Conservation (phyloP, 2,113 vertebrate species). For the Colius striatus region DNA sequence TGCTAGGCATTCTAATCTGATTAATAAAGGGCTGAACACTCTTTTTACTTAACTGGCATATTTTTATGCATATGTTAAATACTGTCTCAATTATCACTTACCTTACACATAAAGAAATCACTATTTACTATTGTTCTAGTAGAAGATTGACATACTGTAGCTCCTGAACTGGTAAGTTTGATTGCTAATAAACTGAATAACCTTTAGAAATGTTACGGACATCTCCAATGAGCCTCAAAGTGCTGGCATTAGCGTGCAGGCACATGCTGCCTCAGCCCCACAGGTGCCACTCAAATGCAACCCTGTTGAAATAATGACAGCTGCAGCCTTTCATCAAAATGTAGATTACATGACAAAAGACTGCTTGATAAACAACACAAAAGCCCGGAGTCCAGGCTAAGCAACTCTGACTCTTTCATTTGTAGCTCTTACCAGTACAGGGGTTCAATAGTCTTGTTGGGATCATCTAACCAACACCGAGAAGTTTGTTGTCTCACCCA, state of each 20-base stretch:
- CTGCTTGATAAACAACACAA: not conserved
- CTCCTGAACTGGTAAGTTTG: not conserved
- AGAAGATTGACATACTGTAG: not conserved
- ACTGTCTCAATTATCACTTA: not conserved
- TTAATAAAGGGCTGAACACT: not conserved
- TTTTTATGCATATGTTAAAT: conserved; percentile 7
- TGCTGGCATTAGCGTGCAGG: not conserved
- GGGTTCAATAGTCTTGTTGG: not conserved
- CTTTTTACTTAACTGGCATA: not conserved
- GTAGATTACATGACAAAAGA: not conserved
- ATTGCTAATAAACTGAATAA: not conserved
- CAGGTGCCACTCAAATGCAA: not conserved
- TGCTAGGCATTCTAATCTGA: not conserved
- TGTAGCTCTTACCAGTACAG: not conserved
- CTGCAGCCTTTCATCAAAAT: conserved; percentile 8
- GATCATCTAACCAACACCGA: not conserved
- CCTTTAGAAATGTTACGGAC: not conserved
- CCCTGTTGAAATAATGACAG: not conserved
- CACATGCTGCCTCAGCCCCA: not conserved
- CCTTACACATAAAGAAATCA: not conserved
- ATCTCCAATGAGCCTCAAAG: not conserved
- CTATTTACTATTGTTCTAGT: not conserved
- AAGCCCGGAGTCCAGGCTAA: not conserved
- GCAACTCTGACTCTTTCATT: not conserved
- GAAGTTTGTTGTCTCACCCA: not conserved